Percentiles rank a stretch among this genome's conserved stretches.
phyloP scores from a whole-genome alignment of 2,888 invertebrate species.

The Trissoscelio sp. region DNA sequence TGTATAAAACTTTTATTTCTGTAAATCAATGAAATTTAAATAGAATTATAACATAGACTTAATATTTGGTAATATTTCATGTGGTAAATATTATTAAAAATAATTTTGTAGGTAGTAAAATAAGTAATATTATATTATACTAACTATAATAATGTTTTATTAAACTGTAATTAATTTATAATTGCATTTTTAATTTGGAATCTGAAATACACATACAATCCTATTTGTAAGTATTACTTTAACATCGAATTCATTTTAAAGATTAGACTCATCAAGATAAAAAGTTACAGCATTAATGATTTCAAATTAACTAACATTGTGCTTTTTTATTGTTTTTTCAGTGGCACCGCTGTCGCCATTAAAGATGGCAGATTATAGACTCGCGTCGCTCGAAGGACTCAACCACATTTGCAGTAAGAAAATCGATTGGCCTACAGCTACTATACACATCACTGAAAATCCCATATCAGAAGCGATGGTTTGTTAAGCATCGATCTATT shows the following conservation, averaged over 20 bases:
- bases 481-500: slow-evolving; percentile 85
- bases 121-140: no score
- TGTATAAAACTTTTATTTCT: no score
- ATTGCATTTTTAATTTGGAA: no score
- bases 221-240: no score
- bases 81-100: no score
- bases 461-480: slow-evolving; percentile 90
- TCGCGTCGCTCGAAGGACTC: slow-evolving; percentile 86
- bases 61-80: no score
- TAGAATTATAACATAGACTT: no score
- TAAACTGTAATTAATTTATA: no score
- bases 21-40: no score
- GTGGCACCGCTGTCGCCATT: slow-evolving; percentile 89
- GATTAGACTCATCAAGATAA: neutral
- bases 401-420: slow-evolving; percentile 83
- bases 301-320: slow-evolving; percentile 18
- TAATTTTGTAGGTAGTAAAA: no score
- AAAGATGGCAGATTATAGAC: slow-evolving; percentile 88
- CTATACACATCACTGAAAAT: slow-evolving; percentile 91
- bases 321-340: slow-evolving; percentile 82
- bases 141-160: no score
- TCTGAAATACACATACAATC: no score
- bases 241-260: neutral
- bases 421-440: slow-evolving; percentile 85
- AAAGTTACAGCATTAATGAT: slow-evolving; percentile 1